A percentile compares a stretch with the other conserved stretches of the same genome.
Conservation (phyloP, 2,888 invertebrate genomes). For the Caenorhabditis sulstoni region DNA sequence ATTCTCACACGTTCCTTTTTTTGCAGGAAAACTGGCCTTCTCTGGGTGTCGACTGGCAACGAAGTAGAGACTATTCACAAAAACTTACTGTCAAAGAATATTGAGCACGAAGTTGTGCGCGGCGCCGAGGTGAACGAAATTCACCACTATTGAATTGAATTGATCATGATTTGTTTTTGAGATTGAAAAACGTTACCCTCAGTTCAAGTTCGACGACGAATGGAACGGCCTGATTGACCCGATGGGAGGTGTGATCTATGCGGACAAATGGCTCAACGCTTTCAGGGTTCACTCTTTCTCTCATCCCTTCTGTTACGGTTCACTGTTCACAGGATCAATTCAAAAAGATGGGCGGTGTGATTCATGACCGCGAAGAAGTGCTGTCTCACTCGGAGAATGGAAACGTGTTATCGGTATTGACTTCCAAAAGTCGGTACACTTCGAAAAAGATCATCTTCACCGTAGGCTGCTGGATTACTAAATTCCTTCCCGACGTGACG, state of each 20-base stretch:
- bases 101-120: constrained; percentile 61
- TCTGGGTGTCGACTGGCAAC: constrained; percentile 62
- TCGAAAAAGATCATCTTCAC: constrained; percentile 72
- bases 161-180: no score
- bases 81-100: constrained; percentile 55
- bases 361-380: constrained; percentile 57
- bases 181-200: constrained; percentile 58
- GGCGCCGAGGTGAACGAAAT: constrained; percentile 47
- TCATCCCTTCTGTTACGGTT: no score
- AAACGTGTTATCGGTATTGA: constrained; percentile 6
- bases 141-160: no score
- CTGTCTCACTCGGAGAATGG: constrained; percentile 28
- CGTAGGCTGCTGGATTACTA: constrained; percentile 75
- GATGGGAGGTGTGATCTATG: constrained; percentile 70
- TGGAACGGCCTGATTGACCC: constrained; percentile 68
- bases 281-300: no score
- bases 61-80: constrained; percentile 52
- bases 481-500: constrained; percentile 66
- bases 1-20: neutral
- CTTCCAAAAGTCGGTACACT: constrained; percentile 56
- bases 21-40: constrained; percentile 68
- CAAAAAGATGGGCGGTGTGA: constrained; percentile 54
- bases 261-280: constrained; percentile 70
- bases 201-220: constrained; percentile 61
- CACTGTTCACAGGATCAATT: constrained; percentile 63